phyloP scores from a whole-genome alignment of 2,797 vertebrate species.

The Serranus cabrilla region DNA sequence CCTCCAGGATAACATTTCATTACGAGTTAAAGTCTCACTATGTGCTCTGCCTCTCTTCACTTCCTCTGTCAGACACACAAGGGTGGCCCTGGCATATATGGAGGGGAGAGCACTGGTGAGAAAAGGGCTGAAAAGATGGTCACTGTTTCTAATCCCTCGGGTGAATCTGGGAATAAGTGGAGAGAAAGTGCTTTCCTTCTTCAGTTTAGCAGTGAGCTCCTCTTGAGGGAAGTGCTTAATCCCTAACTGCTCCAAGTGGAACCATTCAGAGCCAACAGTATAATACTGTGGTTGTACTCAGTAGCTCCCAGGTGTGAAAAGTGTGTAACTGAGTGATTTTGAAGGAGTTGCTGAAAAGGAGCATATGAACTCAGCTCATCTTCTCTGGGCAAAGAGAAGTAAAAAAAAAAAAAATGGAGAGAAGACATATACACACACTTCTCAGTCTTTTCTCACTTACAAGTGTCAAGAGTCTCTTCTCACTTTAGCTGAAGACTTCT shows the following conservation, averaged over 20 bases:
- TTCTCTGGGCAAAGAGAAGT: constrained; percentile 29
- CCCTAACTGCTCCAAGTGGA: constrained; percentile 64
- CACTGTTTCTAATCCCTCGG: constrained; percentile 24
- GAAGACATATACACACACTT: constrained; percentile 21
- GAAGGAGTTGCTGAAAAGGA: constrained; percentile 50
- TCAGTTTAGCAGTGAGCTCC: constrained; percentile 47
- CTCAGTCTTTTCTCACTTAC: constrained; percentile 26
- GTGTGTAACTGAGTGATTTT: constrained; percentile 64
- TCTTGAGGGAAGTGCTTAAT: constrained; percentile 62
- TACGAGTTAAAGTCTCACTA: neutral
- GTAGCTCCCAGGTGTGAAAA: constrained; percentile 69
- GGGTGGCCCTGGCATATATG: neutral
- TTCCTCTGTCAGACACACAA: neutral
- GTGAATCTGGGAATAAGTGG: constrained; percentile 36
- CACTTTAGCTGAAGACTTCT: constrained; percentile 32
- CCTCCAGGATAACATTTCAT: neutral
- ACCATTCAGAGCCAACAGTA: constrained; percentile 56
- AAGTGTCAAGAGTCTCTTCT: constrained; percentile 57
- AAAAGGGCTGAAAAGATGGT: constrained; percentile 27
- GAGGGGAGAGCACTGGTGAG: neutral
- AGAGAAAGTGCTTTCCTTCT: constrained; percentile 19
- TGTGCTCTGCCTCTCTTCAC: neutral
- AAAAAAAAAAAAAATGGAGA: neutral
- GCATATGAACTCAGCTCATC: constrained; percentile 54
- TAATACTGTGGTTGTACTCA: constrained; percentile 56